Base-by-base conservation (phyloP, 1,140 invertebrate species). In the Lepidurus arcticus region DNA sequence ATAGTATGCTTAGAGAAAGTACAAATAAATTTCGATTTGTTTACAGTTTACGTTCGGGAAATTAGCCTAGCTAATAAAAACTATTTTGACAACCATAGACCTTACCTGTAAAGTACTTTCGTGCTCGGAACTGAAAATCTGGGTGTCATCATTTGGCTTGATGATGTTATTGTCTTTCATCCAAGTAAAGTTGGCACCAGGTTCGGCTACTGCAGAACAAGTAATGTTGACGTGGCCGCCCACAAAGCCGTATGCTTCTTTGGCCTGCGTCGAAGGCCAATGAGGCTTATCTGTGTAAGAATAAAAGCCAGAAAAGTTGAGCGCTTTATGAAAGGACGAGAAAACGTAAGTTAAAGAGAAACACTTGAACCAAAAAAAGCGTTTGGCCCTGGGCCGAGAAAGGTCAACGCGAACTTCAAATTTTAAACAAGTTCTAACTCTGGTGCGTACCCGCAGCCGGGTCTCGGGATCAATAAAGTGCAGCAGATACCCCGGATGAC, bases 151-250 rank as follows among this genome's bases (percentile, higher is more conserved):
- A 9, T 79, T 76, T 21, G 80, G 77, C 1, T 80, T 43, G 34
- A 82, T 74, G 1, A 77, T 73, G 1, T 79, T 26, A 42, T 81
- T 79, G 13, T 83, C 80, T 65, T 82, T 81, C 47, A 85, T 84
- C 89, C 89, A 90, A 26, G 84, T 84, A 81, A 89, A 89, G 45
- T 83, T 86, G 1, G 88, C 87, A 24, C 86, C 84, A 4, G 89
- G 89, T 80, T 89, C 87, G 0, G 88, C 88, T 34, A 84, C 82
- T 0, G 88, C 88, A 78, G 87, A 86, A 80, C 89, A 90, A 44
- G 86, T 86, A 43, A 90, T 84, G 80, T 88, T 87, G 1, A 86
- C 86, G 1, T 83, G 83, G 9, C 88, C 88, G n/a, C 85, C 85
- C 16, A 88, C 80, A 74, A 86, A 88, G 11, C 83, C 82, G 79